Conservation (phyloP, 2,888 invertebrate genomes). For the Pherbina coryleti region DNA sequence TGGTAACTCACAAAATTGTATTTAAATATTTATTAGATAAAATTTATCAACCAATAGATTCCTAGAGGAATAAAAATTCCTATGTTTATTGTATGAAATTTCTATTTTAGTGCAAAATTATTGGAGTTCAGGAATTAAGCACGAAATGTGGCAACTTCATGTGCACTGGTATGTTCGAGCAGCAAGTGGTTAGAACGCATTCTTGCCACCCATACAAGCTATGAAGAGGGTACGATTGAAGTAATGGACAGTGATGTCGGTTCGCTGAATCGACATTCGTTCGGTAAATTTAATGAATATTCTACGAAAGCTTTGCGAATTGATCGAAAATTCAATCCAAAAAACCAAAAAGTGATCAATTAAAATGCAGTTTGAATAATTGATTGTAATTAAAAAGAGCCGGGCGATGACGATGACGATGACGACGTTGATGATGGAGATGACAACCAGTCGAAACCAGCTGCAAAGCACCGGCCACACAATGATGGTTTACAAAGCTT, state of each 20-base stretch:
- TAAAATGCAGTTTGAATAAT: slow-evolving; percentile 69
- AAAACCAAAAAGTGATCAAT: slow-evolving; percentile 68
- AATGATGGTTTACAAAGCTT: not conserved
- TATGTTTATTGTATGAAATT: not conserved
- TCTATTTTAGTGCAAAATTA: too few species aligned
- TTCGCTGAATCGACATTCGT: not conserved
- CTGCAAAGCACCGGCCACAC: not conserved
- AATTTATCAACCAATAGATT: not conserved
- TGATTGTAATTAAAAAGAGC: slow-evolving; percentile 66
- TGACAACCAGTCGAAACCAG: slow-evolving; percentile 6
- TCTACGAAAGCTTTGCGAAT: slow-evolving; percentile 46
- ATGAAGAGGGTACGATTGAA: not conserved
- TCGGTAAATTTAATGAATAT: not conserved
- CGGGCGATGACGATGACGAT: slow-evolving; percentile 32
- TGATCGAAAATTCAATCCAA: slow-evolving; percentile 52
- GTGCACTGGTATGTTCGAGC: too few species aligned
- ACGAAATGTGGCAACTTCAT: too few species aligned
- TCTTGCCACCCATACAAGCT: not conserved
- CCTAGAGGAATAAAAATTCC: slow-evolving; percentile 4
- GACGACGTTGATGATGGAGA: slow-evolving; percentile 3
- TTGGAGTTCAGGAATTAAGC: too few species aligned
- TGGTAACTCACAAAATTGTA: not conserved
- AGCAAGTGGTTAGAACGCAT: too few species aligned
- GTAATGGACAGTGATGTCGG: not conserved
- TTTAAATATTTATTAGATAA: slow-evolving; percentile 20